Percentiles rank a stretch among this genome's conserved stretches.
Conservation (phyloP, 2,797 vertebrate genomes). For the Knipowitschia caucasica region DNA sequence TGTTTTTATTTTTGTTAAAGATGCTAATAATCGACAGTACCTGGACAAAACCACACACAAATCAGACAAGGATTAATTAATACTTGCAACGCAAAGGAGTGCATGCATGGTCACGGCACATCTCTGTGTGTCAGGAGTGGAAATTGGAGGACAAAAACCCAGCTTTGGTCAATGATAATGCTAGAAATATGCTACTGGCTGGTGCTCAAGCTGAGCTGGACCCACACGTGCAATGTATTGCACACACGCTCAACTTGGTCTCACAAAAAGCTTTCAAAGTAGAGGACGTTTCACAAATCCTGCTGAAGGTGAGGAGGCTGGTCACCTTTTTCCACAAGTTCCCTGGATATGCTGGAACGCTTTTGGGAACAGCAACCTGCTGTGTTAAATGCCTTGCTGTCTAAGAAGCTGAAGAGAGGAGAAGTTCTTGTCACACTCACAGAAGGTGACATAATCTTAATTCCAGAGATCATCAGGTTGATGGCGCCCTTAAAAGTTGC, state of each 20-base stretch:
- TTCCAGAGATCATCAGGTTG: neutral
- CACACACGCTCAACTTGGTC: neutral
- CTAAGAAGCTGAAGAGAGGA: neutral
- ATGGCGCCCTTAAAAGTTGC: neutral
- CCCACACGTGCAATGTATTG: neutral
- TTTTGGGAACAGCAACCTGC: neutral
- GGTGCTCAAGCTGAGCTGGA: neutral
- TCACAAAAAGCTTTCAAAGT: neutral
- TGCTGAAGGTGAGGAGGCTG: neutral
- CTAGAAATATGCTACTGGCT: too few relatives aligned
- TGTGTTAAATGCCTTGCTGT: neutral
- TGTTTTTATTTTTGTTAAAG: too few relatives aligned
- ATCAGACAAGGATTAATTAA: too few relatives aligned
- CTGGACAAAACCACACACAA: too few relatives aligned
- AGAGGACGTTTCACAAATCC: neutral
- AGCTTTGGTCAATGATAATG: too few relatives aligned
- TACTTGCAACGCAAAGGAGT: too few relatives aligned
- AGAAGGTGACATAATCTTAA: neutral
- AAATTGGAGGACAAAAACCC: too few relatives aligned
- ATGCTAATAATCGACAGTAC: too few relatives aligned
- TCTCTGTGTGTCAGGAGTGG: too few relatives aligned
- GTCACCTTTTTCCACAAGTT: neutral
- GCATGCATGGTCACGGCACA: too few relatives aligned
- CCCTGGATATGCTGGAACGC: neutral
- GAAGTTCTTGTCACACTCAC: neutral